These are phyloP conservation scores for Diachasmimorpha longicaudata DNA, from an alignment of 1,140 invertebrate genomes.

Conservation along the genomic window DNA sequence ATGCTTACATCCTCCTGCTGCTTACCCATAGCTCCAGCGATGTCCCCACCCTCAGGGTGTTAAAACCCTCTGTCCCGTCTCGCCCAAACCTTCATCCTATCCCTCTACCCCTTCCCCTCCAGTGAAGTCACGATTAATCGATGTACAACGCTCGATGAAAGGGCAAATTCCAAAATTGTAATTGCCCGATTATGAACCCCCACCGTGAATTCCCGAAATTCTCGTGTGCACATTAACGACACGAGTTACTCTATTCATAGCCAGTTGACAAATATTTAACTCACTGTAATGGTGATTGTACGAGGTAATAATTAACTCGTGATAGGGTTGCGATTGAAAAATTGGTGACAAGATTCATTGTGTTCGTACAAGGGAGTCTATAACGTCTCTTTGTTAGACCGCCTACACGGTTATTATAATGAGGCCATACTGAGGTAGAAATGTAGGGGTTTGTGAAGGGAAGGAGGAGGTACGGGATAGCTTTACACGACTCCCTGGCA, in stretches of 20 bases:
- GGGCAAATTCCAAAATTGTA: not conserved
- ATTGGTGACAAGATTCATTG: no score
- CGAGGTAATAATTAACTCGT: no score
- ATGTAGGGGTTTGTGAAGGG: not conserved
- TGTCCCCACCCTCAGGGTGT: not conserved
- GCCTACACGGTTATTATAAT: slow-evolving; percentile 14
- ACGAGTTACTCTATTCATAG: not conserved
- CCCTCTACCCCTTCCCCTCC: no score
- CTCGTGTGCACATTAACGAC: not conserved
- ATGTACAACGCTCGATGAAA: slow-evolving; percentile 3
- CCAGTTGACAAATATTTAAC: not conserved
- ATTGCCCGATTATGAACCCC: not conserved
- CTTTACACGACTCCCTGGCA: slow-evolving; percentile 12
- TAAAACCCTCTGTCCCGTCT: not conserved
- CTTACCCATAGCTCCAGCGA: not conserved
- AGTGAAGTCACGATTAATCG: slow-evolving; percentile 1
- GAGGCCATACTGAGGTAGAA: not conserved
- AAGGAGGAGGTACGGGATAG: not conserved
- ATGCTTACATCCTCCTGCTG: not conserved
- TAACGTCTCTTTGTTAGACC: not conserved
- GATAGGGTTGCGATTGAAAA: no score
- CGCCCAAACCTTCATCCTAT: not conserved
- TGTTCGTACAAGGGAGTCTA: not conserved
- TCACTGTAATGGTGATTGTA: not conserved
- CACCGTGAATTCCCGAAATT: not conserved